These are phyloP conservation scores for Philereme transversata DNA, from an alignment of 2,888 invertebrate genomes.

Conservation along the genomic window DNA sequence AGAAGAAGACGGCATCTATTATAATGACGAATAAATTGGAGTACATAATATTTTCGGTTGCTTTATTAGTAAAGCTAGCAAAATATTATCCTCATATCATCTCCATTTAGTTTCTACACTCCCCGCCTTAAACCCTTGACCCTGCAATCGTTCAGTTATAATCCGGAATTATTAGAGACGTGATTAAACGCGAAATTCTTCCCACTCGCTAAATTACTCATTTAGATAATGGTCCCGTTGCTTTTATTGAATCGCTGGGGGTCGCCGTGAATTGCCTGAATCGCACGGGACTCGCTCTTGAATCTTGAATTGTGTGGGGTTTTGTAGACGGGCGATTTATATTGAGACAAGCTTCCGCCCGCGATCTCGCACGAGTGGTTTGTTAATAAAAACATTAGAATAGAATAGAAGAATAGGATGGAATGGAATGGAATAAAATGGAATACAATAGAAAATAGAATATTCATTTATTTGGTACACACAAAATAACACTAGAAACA, in stretches of 20 bases:
- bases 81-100: background rate
- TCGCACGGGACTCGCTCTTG: background rate
- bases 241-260: slow-evolving; percentile 60
- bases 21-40: too few relatives aligned
- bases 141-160: slow-evolving; percentile 32
- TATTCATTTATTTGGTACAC: too few relatives aligned
- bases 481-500: too few relatives aligned
- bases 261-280: slow-evolving; percentile 33
- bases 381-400: too few relatives aligned
- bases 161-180: slow-evolving; percentile 62
- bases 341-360: too few relatives aligned
- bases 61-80: too few relatives aligned
- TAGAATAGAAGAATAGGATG: too few relatives aligned
- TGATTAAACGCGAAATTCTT: slow-evolving; percentile 65
- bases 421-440: too few relatives aligned
- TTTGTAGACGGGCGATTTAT: slow-evolving; percentile 19
- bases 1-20: too few relatives aligned
- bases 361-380: too few relatives aligned
- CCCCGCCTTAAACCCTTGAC: slow-evolving; percentile 16
- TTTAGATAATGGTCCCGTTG: slow-evolving; percentile 69
- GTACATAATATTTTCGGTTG: too few relatives aligned
- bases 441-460: too few relatives aligned
- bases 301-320: background rate
- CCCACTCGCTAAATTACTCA: slow-evolving; percentile 64
- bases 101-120: slow-evolving; percentile 4